Percentiles rank a stretch among this genome's conserved stretches.
Evolutionary conservation across 2,888 invertebrate species (phyloP).

Genomic region (Operophtera brumata): DNA sequence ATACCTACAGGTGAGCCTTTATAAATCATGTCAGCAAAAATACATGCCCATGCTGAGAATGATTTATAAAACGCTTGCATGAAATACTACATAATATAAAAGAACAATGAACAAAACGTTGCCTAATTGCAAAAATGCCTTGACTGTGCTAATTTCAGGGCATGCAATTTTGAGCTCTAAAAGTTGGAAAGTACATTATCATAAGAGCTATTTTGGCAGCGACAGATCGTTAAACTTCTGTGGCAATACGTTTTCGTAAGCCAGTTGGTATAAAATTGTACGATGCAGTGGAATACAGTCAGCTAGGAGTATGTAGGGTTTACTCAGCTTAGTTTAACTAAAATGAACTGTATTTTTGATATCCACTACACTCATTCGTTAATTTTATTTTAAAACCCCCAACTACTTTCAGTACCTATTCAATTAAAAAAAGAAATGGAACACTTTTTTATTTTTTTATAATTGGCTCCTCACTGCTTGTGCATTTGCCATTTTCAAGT

Average conservation of each 20-base stretch:
- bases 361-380: no score
- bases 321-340: not conserved
- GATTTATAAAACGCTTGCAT: conserved; percentile 20
- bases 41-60: conserved; percentile 6
- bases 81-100: conserved; percentile 17
- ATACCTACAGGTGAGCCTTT: no score
- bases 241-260: conserved; percentile 45
- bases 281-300: conserved; percentile 35
- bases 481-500: no score
- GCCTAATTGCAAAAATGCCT: conserved; percentile 21
- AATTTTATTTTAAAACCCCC: no score
- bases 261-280: conserved; percentile 42
- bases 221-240: conserved; percentile 41
- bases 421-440: no score
- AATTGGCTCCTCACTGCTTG: no score
- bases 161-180: conserved; percentile 18
- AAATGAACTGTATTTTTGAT: no score
- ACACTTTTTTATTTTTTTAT: no score
- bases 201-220: conserved; percentile 43
- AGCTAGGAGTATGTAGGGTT: conserved; percentile 7
- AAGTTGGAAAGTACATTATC: conserved; percentile 27
- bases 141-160: conserved; percentile 14
- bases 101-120: conserved; percentile 23
- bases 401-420: no score
- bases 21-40: conserved; percentile 9